These are phyloP conservation scores for Pica pica DNA, from an alignment of 2,113 vertebrate species.

Conservation along the genomic window DNA sequence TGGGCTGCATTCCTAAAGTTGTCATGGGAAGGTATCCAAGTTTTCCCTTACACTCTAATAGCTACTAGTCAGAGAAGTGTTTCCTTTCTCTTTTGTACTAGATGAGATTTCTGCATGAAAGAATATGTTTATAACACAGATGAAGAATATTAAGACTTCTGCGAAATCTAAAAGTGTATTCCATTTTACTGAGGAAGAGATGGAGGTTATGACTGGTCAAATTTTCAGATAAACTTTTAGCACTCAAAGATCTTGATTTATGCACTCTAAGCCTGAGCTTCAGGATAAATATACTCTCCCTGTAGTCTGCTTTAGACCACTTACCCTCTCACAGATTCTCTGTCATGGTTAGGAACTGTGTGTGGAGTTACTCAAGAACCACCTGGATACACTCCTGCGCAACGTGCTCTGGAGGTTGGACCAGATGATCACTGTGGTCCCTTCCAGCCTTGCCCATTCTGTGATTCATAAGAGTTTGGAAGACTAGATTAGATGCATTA, in stretches of 20 bases:
- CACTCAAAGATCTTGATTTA: neutral
- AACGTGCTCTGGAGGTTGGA: neutral
- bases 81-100: neutral
- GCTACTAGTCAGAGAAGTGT: neutral
- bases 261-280: neutral
- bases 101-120: neutral
- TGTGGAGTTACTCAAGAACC: neutral
- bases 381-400: neutral
- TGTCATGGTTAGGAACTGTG: neutral
- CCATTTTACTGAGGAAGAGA: neutral
- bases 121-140: neutral
- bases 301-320: neutral
- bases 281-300: neutral
- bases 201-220: neutral
- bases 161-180: neutral
- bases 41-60: neutral
- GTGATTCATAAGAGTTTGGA: neutral
- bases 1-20: neutral
- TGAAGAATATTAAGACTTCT: neutral
- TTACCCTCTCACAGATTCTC: neutral
- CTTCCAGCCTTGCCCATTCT: neutral
- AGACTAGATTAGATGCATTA: neutral
- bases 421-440: neutral
- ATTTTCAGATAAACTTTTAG: neutral
- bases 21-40: neutral